Evolutionary conservation across 1,140 invertebrate species (phyloP), one percentile per base, ranked within the genome.

Genomic region (Drosophila triauraria): DNA sequence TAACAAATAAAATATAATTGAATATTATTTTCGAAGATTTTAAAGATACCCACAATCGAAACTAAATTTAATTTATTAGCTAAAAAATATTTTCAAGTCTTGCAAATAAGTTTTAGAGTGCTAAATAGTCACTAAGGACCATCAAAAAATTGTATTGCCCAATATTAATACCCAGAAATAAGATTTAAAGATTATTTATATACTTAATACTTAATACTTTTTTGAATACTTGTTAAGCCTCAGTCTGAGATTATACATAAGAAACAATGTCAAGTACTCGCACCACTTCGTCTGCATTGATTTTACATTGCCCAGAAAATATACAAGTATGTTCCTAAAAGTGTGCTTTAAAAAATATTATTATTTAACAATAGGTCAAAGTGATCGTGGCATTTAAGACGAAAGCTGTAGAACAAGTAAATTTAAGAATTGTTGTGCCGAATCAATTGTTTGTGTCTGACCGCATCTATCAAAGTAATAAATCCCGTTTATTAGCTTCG

Each of bases 291-390:
- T 27, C 2, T 20, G 32, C 10, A 32, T 6, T 2, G 2, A n/a
- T 44, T 67, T 27, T 69, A 69, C 62, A 44, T 53, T 20, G 40
- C 32, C 6, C 10, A 17, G 0, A 23, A 0, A 32, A 25, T 43
- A 15, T 7, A 35, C 20, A 3, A 15, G 15, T 12, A 9, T 12
- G 6, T 17, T 23, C 65, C 65, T 43, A 69, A 35, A 69, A 69
- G 67, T 69, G 50, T 67, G 67, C 67, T 51, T 51, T 38, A 38
- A 69, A 38, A 69, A 67, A 51, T 51, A 13, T 12, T 7, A 38
- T 46, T 20, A 17, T 23, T 10, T 2, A 57, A 15, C 58, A 46
- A 27, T 20, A 25, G 20, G 57, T 62, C 42, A 62, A 59, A 15
- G 20, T 9, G n/a, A 46, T 61, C 62, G 20, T 62, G 57, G 59